Evolutionary conservation across 1,140 invertebrate genomes (phyloP).

Genomic region (Heliconius hermathena): DNA sequence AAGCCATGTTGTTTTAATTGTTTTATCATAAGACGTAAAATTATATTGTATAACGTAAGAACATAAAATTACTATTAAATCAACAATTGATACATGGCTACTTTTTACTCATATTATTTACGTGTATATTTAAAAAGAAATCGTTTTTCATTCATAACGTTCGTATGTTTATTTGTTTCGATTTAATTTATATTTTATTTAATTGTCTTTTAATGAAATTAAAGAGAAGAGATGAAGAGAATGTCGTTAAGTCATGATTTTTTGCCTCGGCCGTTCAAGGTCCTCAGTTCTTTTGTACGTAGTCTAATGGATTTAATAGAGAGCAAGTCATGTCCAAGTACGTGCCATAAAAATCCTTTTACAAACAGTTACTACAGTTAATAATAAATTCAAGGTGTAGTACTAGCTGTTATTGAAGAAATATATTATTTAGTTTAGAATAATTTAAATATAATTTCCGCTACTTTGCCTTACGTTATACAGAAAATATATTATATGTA

Average conservation of each 20-base stretch:
- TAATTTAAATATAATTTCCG: neutral
- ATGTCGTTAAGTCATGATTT: slow-evolving; percentile 48
- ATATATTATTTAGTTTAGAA: neutral
- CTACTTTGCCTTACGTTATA: neutral
- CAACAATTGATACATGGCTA: no score
- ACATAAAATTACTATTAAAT: no score
- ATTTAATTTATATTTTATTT: neutral
- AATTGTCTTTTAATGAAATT: neutral
- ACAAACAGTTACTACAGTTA: slow-evolving; percentile 21
- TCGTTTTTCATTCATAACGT: no score
- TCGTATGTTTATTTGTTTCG: neutral
- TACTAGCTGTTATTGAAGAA: neutral
- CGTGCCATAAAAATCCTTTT: slow-evolving; percentile 38
- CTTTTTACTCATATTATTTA: no score
- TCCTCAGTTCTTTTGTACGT: slow-evolving; percentile 36
- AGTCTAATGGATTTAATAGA: slow-evolving; percentile 41
- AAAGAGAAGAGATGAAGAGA: slow-evolving; percentile 40
- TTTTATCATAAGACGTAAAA: neutral
- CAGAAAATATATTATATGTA: neutral
- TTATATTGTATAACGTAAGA: neutral
- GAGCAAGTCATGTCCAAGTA: slow-evolving; percentile 34
- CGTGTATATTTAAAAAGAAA: no score
- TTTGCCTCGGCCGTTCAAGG: slow-evolving; percentile 50
- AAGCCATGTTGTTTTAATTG: neutral
- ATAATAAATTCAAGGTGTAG: slow-evolving; percentile 24